Evolutionary conservation across 2,113 vertebrate genomes (phyloP), one percentile per base, ranked within the genome.

Genomic region (Corvus cornix): DNA sequence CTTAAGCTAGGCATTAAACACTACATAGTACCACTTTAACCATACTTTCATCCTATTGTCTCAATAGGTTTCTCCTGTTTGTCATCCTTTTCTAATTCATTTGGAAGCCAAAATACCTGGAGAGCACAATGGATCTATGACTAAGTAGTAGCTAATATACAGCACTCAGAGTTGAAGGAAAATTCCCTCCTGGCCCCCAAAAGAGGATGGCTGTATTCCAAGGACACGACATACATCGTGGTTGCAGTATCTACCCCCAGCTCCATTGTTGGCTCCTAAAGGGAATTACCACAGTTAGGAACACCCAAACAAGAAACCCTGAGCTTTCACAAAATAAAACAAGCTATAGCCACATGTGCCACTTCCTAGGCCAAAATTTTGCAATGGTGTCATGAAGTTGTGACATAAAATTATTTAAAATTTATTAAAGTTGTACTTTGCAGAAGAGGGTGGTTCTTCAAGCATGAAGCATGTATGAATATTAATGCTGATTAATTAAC

Each of bases 201-300:
- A n/a, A 28, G n/a, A 83, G 20, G 26, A 33, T 37, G 44, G 21
- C 16, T 51, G 11, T 10, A 9, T 62, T 58, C 44, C 24, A 67
- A 80, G 27, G 35, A 75, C 1, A 1, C 0, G 1, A 37, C 20
- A 43, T 13, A 28, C 6, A 9, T 31, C 1, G 1, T 0, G 1
- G 7, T 28, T 33, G 48, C 15, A 46, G 8, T 16, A 70, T 12
- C 13, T 59, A 35, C 9, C n/a, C 49, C 69, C 41, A 58, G 51
- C 31, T 77, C 28, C 27, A 58, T 2, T 1, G 1, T 21, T 67
- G n/a, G 13, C 28, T 44, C 30, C 51, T 70, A 9, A 17, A 8
- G 16, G 16, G 4, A 66, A 43, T 23, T 43, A 46, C 22, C 30
- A 69, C 11, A n/a, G 6, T 31, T 63, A 30, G 3, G 12, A 48